Base-by-base conservation (phyloP, 2,888 invertebrate species). In the Drosophila koepferae region DNA sequence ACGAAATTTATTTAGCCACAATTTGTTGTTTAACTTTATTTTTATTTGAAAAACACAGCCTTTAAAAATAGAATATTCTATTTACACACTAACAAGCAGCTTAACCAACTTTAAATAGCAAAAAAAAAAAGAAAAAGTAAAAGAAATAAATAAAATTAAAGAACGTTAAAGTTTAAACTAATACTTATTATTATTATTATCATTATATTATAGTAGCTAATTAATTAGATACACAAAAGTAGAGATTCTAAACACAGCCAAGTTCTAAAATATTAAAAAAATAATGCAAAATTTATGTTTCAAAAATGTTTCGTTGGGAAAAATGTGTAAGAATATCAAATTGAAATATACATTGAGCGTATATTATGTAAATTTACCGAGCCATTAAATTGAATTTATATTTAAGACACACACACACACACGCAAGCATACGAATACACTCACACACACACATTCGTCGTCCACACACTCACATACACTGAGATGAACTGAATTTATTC, bases 381-480 rank as follows among this genome's bases (percentile, higher is more conserved):
- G 92, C 92, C 92, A 92, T 91, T 91, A 91, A 91, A 92, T 92
- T 92, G 90, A 92, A 92, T 92, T 92, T 92, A 92, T 91, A 86
- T 82, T 84, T 82, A 86, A 80, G 71, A 75, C 78, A 82, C 64
- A 73, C 67, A 80, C 62, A 75, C 74, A 80, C 59, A 66, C 63
- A 64, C 62, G 3, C 28, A 28, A 28, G 28, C 28, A 28, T 28
- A 28, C 28, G 6, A 5, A 74, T 48, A 86, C 64, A 64, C 41
- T 76, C 77, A 77, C 38, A 80, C 59, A 72, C 63, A 67, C 63
- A 64, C 63, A 28, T 6, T 28, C 28, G 72, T 75, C 78, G 77
- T 81, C 80, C 84, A 86, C 77, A 86, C 80, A 36, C 38, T 68
- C 82, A 81, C 63, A 70, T 55, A 79, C 64, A 77, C 65, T 72